Evolutionary conservation across 1,140 invertebrate species (phyloP), one percentile per base, ranked within the genome.

Genomic region (Drosophila nebulosa): DNA sequence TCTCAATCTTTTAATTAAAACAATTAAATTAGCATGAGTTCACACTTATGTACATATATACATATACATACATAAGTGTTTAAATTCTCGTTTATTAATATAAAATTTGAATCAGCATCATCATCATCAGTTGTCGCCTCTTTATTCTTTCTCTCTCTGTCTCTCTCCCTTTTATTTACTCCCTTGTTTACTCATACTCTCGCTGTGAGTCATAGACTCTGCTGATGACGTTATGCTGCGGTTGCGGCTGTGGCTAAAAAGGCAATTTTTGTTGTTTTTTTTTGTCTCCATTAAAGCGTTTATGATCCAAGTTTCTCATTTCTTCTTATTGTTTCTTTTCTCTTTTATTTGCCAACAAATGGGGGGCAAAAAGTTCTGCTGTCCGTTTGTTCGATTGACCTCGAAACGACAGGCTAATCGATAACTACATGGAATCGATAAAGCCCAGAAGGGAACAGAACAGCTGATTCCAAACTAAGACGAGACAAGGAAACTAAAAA

Each of bases 181-280:
- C 39, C 30, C 10, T 32, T 10, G 30, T 32, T 32, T 32, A 32
- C 30, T 46, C 39, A 46, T 18, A 21, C 16, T 46, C 39, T 46
- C 39, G 16, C 7, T 61, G 64, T 75, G 72, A 75, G 71, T 75
- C 72, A 75, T 75, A 71, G 71, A 46, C 72, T 32, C 30, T 74
- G 72, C 39, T 57, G 72, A 75, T 75, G 72, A 75, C 72, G 72
- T 75, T 75, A 75, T 75, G 72, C 72, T 75, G 72, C 71, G 62
- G 51, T 66, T 74, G 71, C 70, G 72, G 56, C 55, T 74, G 39
- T 16, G 16, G 39, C 39, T 46, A 46, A 46, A 36, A 36, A 61
- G 42, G 64, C 72, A 75, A 75, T 74, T 74, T 75, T 75, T 32
- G 30, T 32, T 32, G 9, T 32, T 32, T 10, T 32, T 32, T 24